Percentiles rank a stretch among this genome's conserved stretches.
Conservation (phyloP, 2,797 vertebrate species). For the Syngnathus rostellatus region DNA sequence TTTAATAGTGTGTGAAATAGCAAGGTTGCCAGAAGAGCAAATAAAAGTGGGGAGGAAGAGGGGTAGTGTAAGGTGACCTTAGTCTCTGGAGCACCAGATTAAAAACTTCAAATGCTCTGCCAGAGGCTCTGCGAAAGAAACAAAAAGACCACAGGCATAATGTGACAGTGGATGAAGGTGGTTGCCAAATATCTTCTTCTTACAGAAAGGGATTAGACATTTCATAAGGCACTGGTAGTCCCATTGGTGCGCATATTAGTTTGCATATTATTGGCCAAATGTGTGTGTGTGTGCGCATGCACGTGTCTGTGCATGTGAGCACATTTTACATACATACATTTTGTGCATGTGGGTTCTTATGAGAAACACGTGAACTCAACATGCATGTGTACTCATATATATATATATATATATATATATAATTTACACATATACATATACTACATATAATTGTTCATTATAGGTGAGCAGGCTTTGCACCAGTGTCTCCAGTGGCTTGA, state of each 20-base stretch:
- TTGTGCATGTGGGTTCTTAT: neutral
- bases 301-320: neutral
- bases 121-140: slow-evolving; percentile 59
- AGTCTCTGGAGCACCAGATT: slow-evolving; percentile 66
- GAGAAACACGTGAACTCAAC: neutral
- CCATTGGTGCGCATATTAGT: slow-evolving; percentile 55
- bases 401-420: too few relatives aligned
- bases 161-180: slow-evolving; percentile 56
- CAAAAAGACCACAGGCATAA: slow-evolving; percentile 57
- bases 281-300: neutral
- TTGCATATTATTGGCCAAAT: slow-evolving; percentile 49
- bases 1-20: slow-evolving; percentile 73
- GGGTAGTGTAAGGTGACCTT: slow-evolving; percentile 65
- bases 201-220: slow-evolving; percentile 62
- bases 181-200: slow-evolving; percentile 61
- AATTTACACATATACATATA: too few relatives aligned
- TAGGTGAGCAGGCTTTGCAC: slow-evolving; percentile 39
- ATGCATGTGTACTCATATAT: too few relatives aligned
- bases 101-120: slow-evolving; percentile 68
- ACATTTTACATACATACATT: neutral
- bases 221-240: slow-evolving; percentile 56
- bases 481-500: slow-evolving; percentile 36
- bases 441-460: neutral
- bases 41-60: slow-evolving; percentile 48
- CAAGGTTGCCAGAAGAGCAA: slow-evolving; percentile 58